These are phyloP conservation scores for Polyommatus iphigenia DNA, from an alignment of 2,888 invertebrate species.

Conservation along the genomic window DNA sequence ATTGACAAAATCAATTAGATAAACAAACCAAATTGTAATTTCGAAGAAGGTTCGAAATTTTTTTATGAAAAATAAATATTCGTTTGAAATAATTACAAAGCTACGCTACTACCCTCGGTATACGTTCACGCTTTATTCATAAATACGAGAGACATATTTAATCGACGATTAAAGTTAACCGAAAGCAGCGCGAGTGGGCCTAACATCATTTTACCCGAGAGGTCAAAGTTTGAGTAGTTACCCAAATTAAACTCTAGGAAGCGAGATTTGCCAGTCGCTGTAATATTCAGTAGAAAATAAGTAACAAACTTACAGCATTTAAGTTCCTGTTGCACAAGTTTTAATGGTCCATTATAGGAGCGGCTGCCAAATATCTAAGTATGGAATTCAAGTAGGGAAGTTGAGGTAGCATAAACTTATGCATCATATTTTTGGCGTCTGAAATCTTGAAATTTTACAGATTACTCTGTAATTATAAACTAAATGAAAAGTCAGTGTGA, in stretches of 20 bases:
- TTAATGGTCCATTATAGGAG: slow-evolving; percentile 19
- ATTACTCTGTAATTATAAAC: no score
- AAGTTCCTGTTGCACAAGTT: slow-evolving; percentile 21
- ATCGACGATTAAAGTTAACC: not conserved
- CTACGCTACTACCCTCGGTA: no score
- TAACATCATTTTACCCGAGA: slow-evolving; percentile 23
- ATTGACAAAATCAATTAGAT: no score
- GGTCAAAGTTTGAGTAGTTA: slow-evolving; percentile 45
- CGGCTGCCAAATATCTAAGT: slow-evolving; percentile 15
- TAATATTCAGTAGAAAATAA: slow-evolving; percentile 23
- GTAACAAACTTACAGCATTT: slow-evolving; percentile 13
- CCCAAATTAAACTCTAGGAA: slow-evolving; percentile 47
- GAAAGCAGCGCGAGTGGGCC: not conserved
- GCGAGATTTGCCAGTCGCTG: not conserved
- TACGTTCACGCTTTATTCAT: no score
- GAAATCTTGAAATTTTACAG: no score
- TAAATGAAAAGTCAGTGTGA: no score
- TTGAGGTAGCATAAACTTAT: not conserved
- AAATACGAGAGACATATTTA: not conserved
- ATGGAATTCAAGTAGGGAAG: not conserved
- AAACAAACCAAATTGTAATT: no score
- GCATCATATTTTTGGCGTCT: not conserved
- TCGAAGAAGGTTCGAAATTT: no score
- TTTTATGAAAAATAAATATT: no score
- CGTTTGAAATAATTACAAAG: no score